These are phyloP conservation scores for Autographa pulchrina DNA, from an alignment of 2,888 invertebrate genomes.

Conservation along the genomic window DNA sequence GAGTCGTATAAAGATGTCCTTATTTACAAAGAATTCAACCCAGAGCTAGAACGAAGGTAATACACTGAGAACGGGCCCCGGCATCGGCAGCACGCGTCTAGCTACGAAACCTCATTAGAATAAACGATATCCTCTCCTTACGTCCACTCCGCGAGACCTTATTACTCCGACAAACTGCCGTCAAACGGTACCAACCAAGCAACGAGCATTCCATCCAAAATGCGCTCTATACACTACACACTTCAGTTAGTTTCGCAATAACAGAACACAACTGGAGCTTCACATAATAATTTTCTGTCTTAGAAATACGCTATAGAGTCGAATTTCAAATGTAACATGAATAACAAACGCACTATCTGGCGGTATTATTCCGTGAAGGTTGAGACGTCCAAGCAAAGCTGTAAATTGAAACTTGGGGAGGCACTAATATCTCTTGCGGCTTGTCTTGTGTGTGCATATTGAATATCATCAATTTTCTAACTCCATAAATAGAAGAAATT, in stretches of 20 bases:
- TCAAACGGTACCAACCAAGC: conserved; percentile 81
- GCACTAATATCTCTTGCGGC: conserved; percentile 75
- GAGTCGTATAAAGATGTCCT: conserved; percentile 54
- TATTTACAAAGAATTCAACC: conserved; percentile 60
- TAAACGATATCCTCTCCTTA: conserved; percentile 89
- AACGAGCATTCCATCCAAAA: conserved; percentile 57
- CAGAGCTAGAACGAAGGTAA: conserved; percentile 66
- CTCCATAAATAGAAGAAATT: conserved; percentile 26
- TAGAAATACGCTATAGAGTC: conserved; percentile 68
- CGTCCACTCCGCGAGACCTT: conserved; percentile 88
- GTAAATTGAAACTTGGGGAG: conserved; percentile 84
- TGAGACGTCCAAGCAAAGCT: conserved; percentile 82
- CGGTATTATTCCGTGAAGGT: conserved; percentile 78
- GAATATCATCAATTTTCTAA: conserved; percentile 58
- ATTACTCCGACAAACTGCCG: conserved; percentile 88
- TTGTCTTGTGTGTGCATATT: conserved; percentile 59
- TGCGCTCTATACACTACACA: conserved; percentile 61
- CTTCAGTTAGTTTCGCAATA: conserved; percentile 68
- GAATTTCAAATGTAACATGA: conserved; percentile 68
- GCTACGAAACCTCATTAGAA: conserved; percentile 87
- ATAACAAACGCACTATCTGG: conserved; percentile 80
- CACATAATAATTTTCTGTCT: conserved; percentile 68
- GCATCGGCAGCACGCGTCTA: conserved; percentile 72
- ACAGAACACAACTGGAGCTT: conserved; percentile 27
- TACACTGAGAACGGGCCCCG: conserved; percentile 67